These are phyloP conservation scores for Engraulis encrasicolus DNA, from an alignment of 2,113 vertebrate genomes.

Conservation along the genomic window DNA sequence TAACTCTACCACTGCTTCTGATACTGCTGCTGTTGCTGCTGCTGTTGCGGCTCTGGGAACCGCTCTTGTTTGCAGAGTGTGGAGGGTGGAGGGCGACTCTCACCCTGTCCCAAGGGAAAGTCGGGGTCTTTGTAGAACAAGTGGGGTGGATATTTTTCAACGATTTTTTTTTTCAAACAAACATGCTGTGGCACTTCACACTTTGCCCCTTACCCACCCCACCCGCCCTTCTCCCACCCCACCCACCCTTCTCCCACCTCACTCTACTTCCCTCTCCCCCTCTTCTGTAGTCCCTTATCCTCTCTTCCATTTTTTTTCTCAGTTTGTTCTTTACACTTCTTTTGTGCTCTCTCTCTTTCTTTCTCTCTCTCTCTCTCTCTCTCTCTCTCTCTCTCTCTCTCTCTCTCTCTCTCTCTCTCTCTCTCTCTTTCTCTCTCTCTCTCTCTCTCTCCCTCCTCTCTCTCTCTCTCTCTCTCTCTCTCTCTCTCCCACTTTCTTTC, in stretches of 20 bases:
- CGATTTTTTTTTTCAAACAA: conserved; percentile 16
- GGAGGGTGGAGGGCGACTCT: background rate
- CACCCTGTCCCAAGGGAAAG: background rate
- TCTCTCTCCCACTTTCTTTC: background rate
- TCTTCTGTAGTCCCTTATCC: no score
- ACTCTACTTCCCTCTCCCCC: background rate
- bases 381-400: no score
- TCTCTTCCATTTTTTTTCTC: no score
- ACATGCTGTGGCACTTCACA: conserved; percentile 16
- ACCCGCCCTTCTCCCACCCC: background rate
- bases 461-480: background rate
- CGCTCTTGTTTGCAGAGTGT: background rate
- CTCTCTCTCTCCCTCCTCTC: background rate
- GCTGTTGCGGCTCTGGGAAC: background rate
- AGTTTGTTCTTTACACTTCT: no score
- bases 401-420: no score
- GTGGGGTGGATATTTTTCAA: conserved; percentile 22
- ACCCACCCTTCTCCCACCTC: background rate
- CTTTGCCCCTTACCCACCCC: background rate
- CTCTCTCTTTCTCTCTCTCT: no score
- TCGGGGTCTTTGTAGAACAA: conserved; percentile 6
- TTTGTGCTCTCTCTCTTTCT: no score
- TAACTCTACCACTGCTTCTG: conserved; percentile 24
- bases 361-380: no score
- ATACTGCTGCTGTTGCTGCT: conserved; percentile 37